Conservation (phyloP, 2,888 invertebrate species). For the Dryadula phaetusa region DNA sequence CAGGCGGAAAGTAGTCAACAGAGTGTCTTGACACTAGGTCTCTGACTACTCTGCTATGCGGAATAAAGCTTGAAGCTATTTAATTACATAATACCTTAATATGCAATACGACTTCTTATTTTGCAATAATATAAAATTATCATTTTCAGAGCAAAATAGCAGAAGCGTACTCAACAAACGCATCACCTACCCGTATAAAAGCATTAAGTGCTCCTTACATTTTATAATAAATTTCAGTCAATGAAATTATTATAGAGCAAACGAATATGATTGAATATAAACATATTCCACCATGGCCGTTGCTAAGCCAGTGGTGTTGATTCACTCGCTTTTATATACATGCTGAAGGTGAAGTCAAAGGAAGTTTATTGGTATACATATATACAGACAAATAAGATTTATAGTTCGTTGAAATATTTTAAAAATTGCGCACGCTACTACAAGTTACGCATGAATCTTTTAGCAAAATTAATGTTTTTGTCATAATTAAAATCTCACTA, state of each 20-base stretch:
- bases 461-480: background rate
- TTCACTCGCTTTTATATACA: conserved; percentile 65
- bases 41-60: too few relatives aligned
- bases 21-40: too few relatives aligned
- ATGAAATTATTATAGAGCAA: conserved; percentile 78
- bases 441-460: conserved; percentile 20
- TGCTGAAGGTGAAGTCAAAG: conserved; percentile 72
- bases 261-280: conserved; percentile 73
- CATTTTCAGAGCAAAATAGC: background rate
- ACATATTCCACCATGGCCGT: conserved; percentile 70
- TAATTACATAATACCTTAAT: too few relatives aligned
- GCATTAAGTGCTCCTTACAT: conserved; percentile 45
- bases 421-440: conserved; percentile 71
- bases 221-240: conserved; percentile 70
- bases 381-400: conserved; percentile 68
- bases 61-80: too few relatives aligned
- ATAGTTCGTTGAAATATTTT: conserved; percentile 72
- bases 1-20: too few relatives aligned
- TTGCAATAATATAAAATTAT: too few relatives aligned
- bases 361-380: conserved; percentile 70
- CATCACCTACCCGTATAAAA: background rate
- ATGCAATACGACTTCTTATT: too few relatives aligned
- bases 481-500: background rate
- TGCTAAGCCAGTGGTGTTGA: conserved; percentile 68
- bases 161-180: background rate